Conservation (phyloP, 2,888 invertebrate species). For the Flexamia atlantica region DNA sequence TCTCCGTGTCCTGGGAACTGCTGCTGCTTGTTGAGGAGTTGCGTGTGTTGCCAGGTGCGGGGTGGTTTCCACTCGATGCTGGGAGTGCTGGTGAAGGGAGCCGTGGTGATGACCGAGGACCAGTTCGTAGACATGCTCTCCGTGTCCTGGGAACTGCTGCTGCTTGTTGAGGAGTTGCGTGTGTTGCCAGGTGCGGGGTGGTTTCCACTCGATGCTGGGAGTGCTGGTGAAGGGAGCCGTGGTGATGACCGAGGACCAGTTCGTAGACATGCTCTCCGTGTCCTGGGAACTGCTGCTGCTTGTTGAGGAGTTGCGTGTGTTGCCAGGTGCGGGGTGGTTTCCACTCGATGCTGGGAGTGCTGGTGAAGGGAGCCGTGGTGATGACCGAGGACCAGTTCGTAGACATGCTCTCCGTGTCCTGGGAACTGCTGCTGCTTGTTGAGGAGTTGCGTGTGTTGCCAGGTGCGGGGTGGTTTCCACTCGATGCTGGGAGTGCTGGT, state of each 20-base stretch:
- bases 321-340: slow-evolving; percentile 90
- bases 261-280: slow-evolving; percentile 91
- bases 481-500: slow-evolving; percentile 90
- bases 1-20: too few species aligned
- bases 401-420: slow-evolving; percentile 86
- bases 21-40: too few species aligned
- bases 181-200: slow-evolving; percentile 84
- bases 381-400: slow-evolving; percentile 92
- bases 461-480: slow-evolving; percentile 95
- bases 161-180: too few species aligned
- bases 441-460: too few species aligned
- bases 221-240: slow-evolving; percentile 93
- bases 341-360: slow-evolving; percentile 91
- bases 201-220: slow-evolving; percentile 94
- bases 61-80: slow-evolving; percentile 94
- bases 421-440: too few species aligned
- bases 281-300: too few species aligned
- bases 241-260: slow-evolving; percentile 91
- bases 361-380: slow-evolving; percentile 94
- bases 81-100: slow-evolving; percentile 92
- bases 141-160: too few species aligned
- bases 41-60: slow-evolving; percentile 85
- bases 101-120: slow-evolving; percentile 92
- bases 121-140: slow-evolving; percentile 92
- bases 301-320: too few species aligned